Evolutionary conservation across 2,888 invertebrate genomes (phyloP).

Genomic region (Cantharis nigra): DNA sequence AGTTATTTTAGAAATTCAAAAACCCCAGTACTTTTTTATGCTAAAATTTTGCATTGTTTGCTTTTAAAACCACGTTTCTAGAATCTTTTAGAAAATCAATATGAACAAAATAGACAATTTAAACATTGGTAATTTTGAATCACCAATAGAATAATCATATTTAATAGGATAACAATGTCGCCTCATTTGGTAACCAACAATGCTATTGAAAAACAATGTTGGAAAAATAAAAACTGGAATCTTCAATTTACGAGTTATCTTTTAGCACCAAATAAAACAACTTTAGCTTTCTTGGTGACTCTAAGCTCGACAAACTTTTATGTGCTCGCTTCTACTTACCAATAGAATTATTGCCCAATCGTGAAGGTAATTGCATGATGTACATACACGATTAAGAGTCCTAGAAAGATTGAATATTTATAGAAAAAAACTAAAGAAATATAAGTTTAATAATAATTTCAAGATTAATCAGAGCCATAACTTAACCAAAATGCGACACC

Average conservation of each 20-base stretch:
- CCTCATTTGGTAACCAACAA: background rate
- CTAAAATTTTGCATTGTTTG: too few species aligned
- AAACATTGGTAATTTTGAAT: too few species aligned
- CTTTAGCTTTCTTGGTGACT: background rate
- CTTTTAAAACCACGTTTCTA: too few species aligned
- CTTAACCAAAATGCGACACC: background rate
- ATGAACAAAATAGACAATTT: too few species aligned
- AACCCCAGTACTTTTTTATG: too few species aligned
- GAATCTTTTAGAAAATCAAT: too few species aligned
- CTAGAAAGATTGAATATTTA: conserved; percentile 68
- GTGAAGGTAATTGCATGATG: conserved; percentile 63
- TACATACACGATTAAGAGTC: conserved; percentile 53
- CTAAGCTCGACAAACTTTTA: background rate
- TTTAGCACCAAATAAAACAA: background rate
- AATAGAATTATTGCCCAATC: background rate
- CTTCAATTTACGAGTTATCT: background rate
- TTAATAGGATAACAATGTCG: background rate
- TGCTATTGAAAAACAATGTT: background rate
- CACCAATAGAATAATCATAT: too few species aligned
- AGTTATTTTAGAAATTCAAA: too few species aligned
- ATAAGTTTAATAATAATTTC: conserved; percentile 59
- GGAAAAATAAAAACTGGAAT: background rate
- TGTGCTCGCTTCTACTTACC: background rate
- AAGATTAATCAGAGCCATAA: background rate
- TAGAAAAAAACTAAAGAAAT: conserved; percentile 94